Base-by-base conservation (phyloP, 2,888 invertebrate genomes). In the Cryptus armator region DNA sequence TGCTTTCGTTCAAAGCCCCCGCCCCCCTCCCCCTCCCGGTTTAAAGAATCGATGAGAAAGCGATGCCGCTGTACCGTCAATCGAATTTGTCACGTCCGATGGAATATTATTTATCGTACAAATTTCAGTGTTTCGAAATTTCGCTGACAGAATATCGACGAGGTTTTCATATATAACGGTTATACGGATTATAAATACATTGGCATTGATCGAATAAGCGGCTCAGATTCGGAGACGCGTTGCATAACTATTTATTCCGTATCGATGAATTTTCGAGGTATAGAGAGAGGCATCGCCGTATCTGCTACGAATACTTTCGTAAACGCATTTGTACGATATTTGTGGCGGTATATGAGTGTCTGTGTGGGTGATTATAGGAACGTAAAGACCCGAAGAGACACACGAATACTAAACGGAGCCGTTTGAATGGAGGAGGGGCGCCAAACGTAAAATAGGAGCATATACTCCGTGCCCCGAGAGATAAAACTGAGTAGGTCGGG, bases 401-500 rank as follows among this genome's bases (percentile, higher is more conserved):
- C 32, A 32, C 16, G 64, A 48, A 19, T 62, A 51, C 75, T 44
- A 32, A 29, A 59, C 24, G 62, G 53, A 46, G 68, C 51, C 62
- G 51, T 12, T 67, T 59, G 71, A 78, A 70, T 75, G 77, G 71
- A 67, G 72, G 24, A 66, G 56, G 70, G 79, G 77, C 53, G 44
- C 51, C 19, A 76, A 72, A 78, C 75, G 82, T 78, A 84, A 84
- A 86, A 84, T 83, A 81, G 81, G 68, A 83, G 75, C 72, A 71
- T 72, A 82, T 74, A 64, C 78, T 83, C 76, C 56, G 78, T 84
- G 79, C 59, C 80, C 46, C 70, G 62, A 46, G 66, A 81, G 83
- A 87, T 85, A 87, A 86, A 86, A 86, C 77, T 84, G 79, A 64
- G 81, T 72, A 85, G 64, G 80, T 78, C 74, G 74, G 51, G 56